phyloP scores from a whole-genome alignment of 2,797 vertebrate genomes.

The Myoxocephalus aenaeus region DNA sequence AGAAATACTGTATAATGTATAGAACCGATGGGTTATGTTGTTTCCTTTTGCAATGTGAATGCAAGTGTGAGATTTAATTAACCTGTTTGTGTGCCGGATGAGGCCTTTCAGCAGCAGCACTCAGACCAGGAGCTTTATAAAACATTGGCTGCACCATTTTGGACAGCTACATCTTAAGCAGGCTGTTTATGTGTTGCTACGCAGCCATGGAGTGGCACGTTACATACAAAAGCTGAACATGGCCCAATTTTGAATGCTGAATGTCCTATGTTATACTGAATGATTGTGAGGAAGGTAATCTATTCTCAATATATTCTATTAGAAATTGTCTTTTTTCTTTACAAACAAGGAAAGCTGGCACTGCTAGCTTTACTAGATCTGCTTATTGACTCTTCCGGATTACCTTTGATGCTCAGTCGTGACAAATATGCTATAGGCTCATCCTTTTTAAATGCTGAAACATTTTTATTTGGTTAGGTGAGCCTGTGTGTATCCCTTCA shows the following conservation, averaged over 20 bases:
- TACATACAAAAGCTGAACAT: slow-evolving; percentile 50
- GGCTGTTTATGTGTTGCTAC: slow-evolving; percentile 78
- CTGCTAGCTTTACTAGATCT: slow-evolving; percentile 11
- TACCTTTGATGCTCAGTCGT: slow-evolving; percentile 40
- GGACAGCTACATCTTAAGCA: slow-evolving; percentile 63
- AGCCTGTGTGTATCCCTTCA: slow-evolving; percentile 14
- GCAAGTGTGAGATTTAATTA: slow-evolving; percentile 56
- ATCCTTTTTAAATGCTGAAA: slow-evolving; percentile 55
- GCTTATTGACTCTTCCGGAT: slow-evolving; percentile 36
- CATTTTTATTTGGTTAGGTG: slow-evolving; percentile 44
- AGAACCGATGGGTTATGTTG: slow-evolving; percentile 22
- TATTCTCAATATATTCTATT: slow-evolving; percentile 18
- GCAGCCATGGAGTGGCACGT: slow-evolving; percentile 50
- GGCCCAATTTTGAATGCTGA: slow-evolving; percentile 48
- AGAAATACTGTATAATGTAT: slow-evolving; percentile 29
- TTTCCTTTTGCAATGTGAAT: slow-evolving; percentile 40
- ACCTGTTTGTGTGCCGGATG: slow-evolving; percentile 36
- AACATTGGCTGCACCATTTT: slow-evolving; percentile 73
- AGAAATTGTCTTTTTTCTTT: slow-evolving; percentile 23
- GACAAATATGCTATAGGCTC: slow-evolving; percentile 43
- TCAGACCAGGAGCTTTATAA: slow-evolving; percentile 56
- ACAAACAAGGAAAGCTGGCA: slow-evolving; percentile 39
- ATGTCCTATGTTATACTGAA: slow-evolving; percentile 39
- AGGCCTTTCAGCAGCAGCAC: slow-evolving; percentile 37
- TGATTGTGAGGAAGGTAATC: slow-evolving; percentile 28